A percentile compares a stretch with the other conserved stretches of the same genome.
These are phyloP conservation scores for Melozone crissalis DNA, from an alignment of 2,113 vertebrate genomes.

Conservation along the genomic window DNA sequence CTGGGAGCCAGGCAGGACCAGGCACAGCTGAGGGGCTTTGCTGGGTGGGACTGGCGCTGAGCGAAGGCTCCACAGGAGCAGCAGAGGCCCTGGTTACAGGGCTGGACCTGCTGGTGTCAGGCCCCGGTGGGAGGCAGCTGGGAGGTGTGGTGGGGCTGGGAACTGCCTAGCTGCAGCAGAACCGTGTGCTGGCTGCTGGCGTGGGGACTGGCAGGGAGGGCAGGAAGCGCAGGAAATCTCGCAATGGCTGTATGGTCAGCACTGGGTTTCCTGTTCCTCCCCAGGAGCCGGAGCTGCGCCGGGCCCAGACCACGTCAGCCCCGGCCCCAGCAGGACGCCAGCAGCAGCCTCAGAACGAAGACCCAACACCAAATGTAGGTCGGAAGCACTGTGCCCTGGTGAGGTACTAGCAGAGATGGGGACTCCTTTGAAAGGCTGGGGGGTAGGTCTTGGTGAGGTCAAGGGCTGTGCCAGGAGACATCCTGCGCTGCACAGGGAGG, in stretches of 20 bases:
- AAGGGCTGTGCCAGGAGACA: background rate
- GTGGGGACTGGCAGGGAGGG: background rate
- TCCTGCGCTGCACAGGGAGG: background rate
- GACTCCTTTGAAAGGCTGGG: background rate
- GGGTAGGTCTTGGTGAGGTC: fast-evolving
- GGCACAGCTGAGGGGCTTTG: background rate
- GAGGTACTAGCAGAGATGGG: background rate
- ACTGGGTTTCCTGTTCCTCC: conserved; percentile 23
- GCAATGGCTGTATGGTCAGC: conserved; percentile 65
- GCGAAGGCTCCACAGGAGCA: background rate
- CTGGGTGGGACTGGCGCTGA: background rate
- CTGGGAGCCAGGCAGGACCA: background rate
- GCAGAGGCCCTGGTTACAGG: background rate
- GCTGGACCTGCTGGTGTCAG: background rate
- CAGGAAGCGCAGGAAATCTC: conserved; percentile 56
- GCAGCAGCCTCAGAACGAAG: background rate
- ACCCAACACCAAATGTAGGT: background rate
- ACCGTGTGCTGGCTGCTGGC: background rate
- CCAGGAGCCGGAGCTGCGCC: background rate
- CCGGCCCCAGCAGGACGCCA: background rate
- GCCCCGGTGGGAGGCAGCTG: background rate
- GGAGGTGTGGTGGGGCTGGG: background rate
- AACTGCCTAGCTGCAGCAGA: background rate
- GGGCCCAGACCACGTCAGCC: background rate
- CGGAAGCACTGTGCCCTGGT: background rate